Percentiles rank a stretch among this genome's conserved stretches.
Conservation (phyloP, 1,140 invertebrate genomes). For the Magallana ariakensis region DNA sequence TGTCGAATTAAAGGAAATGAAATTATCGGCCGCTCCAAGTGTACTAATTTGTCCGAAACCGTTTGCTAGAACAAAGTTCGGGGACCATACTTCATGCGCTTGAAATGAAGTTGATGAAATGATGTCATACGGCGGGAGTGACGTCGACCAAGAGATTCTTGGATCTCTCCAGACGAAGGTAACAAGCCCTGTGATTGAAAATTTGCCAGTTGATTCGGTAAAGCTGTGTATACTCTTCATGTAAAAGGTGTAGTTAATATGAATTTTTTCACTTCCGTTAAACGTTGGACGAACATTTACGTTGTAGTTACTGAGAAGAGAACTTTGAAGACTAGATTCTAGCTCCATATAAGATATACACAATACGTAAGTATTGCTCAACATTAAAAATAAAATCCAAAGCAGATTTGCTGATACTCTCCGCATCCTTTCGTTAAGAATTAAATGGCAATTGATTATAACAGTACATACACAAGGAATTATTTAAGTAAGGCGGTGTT, state of each 20-base stretch:
- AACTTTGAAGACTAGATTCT: background rate
- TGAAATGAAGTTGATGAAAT: slow-evolving; percentile 1
- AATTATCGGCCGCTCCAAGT: background rate
- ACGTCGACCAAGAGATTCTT: background rate
- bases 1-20: background rate
- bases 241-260: background rate
- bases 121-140: background rate
- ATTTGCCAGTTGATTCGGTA: background rate
- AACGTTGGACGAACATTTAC: background rate
- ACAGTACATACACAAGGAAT: too few species aligned
- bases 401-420: background rate
- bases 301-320: background rate
- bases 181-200: background rate
- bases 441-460: too few species aligned
- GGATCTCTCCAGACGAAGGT: background rate
- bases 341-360: background rate
- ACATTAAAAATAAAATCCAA: slow-evolving; percentile 1
- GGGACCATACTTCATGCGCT: background rate
- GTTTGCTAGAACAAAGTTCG: background rate
- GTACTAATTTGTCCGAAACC: background rate
- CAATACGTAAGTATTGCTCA: background rate
- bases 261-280: background rate
- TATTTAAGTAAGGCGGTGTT: too few species aligned
- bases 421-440: too few species aligned
- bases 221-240: background rate